Evolutionary conservation across 2,888 invertebrate genomes (phyloP).

Genomic region (Lordiphosa andalusiaca): DNA sequence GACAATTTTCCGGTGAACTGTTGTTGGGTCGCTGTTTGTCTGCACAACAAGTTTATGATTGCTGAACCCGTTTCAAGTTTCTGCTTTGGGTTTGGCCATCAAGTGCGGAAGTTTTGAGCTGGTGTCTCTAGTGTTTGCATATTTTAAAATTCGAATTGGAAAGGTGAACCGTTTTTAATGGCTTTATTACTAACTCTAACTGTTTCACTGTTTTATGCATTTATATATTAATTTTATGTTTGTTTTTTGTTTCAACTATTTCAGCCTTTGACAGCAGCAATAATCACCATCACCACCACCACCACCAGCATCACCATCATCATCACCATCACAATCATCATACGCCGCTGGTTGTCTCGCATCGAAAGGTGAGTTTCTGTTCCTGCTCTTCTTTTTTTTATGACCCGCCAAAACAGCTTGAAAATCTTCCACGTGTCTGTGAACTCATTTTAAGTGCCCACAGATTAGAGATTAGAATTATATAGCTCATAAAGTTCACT

Average conservation of each 20-base stretch:
- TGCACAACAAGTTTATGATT: constrained; percentile 76
- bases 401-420: constrained; percentile 18
- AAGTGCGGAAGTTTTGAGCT: constrained; percentile 63
- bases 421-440: constrained; percentile 49
- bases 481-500: constrained; percentile 54
- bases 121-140: constrained; percentile 49
- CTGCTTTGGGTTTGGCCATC: constrained; percentile 58
- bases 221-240: constrained; percentile 19
- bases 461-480: constrained; percentile 70
- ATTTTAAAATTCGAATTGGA: constrained; percentile 62
- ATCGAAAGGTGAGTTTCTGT: constrained; percentile 60
- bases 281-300: constrained; percentile 43
- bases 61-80: constrained; percentile 67
- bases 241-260: constrained; percentile 19
- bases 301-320: constrained; percentile 30
- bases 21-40: constrained; percentile 42
- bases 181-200: constrained; percentile 43
- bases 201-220: constrained; percentile 43
- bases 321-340: constrained; percentile 37
- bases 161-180: constrained; percentile 54
- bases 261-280: constrained; percentile 63
- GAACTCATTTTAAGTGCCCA: constrained; percentile 41
- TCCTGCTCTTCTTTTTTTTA: constrained; percentile 23
- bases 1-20: constrained; percentile 51
- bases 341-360: constrained; percentile 56